Evolutionary conservation across 92 coral and sea anemone species (phyloP), one percentile per base, ranked within the genome.

Genomic region (Phenganax marumi): DNA sequence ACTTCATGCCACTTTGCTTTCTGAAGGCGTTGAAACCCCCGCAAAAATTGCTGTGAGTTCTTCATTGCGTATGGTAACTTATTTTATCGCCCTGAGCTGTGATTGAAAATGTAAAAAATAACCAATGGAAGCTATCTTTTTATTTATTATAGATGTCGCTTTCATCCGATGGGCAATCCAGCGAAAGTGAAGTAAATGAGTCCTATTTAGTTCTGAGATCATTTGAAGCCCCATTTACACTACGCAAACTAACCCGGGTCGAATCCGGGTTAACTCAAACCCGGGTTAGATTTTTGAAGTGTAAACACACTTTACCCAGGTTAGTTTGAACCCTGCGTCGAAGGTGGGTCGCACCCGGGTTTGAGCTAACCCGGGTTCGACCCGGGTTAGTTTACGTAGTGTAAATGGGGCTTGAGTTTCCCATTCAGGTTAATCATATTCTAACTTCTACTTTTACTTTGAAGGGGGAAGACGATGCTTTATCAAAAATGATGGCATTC

Each of bases 401-500:
- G n/a, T n/a, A n/a, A n/a, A n/a, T n/a, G n/a, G n/a, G n/a, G n/a
- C n/a, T n/a, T n/a, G n/a, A n/a, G n/a, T 58, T 12, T 58, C 22
- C 0, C 7, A 58, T 7, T 7, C 9, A 23, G 24, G 8, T 12
- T 7, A 1, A 60, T 43, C 0, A 14, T 22, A 10, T 10, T 50
- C 12, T 25, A 21, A 50, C 48, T n/a, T n/a, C 3, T 9, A 8
- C 1, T 12, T 61, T 70, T 8, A 24, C 80, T 25, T 76, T 66
- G 56, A 51, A 91, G 91, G 82, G 77, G 24, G 93, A 85, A 26
- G 90, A 86, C 39, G 95, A 90, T 39, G 70, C 96, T 16, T 81
- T 91, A 12, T 65, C 97, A 48, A 95, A 95, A 82, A 87, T 95
- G 91, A 93, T 96, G 79, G 89, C 98, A 13, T 92, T 95, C 48